Evolutionary conservation across 2,797 vertebrate genomes (phyloP).

Genomic region (Clamator glandarius): DNA sequence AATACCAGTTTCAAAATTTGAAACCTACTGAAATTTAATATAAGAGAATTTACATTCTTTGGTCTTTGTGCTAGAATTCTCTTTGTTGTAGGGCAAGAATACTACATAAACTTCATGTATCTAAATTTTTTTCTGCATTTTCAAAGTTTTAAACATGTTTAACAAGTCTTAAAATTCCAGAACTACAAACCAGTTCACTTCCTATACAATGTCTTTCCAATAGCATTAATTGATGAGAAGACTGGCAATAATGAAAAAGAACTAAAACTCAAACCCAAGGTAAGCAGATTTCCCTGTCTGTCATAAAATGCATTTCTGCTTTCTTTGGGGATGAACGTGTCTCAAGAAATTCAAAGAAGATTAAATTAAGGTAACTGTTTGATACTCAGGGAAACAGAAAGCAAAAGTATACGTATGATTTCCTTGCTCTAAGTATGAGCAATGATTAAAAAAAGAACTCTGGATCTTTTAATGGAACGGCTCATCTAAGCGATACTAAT

Average conservation of each 20-base stretch:
- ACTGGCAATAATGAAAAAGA: background rate
- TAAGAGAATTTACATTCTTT: constrained; percentile 6
- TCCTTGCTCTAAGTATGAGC: background rate
- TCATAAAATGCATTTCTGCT: background rate
- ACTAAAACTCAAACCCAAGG: background rate
- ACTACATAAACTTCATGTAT: background rate
- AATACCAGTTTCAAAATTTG: background rate
- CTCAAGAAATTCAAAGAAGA: background rate
- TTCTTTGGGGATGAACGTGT: background rate
- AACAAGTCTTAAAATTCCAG: background rate
- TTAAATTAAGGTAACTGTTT: background rate
- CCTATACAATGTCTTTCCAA: background rate
- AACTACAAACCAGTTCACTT: background rate
- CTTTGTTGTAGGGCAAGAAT: background rate
- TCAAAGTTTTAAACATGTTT: background rate
- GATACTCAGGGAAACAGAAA: background rate
- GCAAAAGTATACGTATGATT: background rate
- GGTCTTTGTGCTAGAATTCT: background rate
- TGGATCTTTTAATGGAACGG: background rate
- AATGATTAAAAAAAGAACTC: background rate
- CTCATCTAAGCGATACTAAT: background rate
- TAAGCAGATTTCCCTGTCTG: background rate
- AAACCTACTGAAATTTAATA: constrained; percentile 45
- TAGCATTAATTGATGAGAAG: background rate
- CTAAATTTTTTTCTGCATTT: background rate